phyloP scores from a whole-genome alignment of 2,797 vertebrate genomes.

The Sebastes melanostomus region DNA sequence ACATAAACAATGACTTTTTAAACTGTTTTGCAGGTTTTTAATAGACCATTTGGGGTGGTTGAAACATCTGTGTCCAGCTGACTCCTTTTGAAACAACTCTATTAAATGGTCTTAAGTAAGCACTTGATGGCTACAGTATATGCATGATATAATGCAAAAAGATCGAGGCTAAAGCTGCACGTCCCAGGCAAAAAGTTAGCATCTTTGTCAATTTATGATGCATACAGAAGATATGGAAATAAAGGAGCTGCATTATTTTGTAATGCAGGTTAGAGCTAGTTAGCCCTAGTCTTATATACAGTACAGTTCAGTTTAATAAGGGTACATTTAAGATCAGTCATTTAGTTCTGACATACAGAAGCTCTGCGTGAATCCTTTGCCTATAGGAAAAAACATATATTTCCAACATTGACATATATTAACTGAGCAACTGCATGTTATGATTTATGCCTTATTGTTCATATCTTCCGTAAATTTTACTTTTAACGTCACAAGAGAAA shows the following conservation, averaged over 20 bases:
- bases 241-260: not conserved
- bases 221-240: not conserved
- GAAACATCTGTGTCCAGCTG: not conserved
- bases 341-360: too few relatives aligned
- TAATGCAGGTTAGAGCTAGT: not conserved
- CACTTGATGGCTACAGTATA: not conserved
- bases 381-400: too few relatives aligned
- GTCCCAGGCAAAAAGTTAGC: not conserved
- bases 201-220: not conserved
- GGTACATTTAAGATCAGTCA: too few relatives aligned
- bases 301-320: not conserved
- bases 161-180: not conserved
- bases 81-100: not conserved
- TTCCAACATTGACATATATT: too few relatives aligned
- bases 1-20: slow-evolving; percentile 1
- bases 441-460: too few relatives aligned
- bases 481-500: too few relatives aligned
- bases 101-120: not conserved
- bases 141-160: not conserved
- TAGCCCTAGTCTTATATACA: not conserved
- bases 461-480: too few relatives aligned
- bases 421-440: too few relatives aligned
- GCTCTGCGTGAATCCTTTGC: too few relatives aligned
- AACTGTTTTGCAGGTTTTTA: not conserved
- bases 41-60: not conserved